phyloP scores from a whole-genome alignment of 2,888 invertebrate species.

The Catocala fraxini region DNA sequence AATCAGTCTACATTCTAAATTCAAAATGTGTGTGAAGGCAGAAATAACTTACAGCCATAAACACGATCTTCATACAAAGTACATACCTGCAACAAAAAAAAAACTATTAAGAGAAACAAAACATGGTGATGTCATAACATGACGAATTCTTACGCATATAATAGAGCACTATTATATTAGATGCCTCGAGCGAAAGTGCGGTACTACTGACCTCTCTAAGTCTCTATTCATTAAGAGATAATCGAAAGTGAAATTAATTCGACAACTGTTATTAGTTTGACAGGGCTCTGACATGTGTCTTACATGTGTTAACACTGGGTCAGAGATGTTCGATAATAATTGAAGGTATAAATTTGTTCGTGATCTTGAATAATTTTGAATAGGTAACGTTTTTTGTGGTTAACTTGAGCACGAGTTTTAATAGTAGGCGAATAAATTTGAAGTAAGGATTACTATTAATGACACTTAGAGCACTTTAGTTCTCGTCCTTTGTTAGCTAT shows the following conservation, averaged over 20 bases:
- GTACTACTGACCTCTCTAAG: conserved; percentile 75
- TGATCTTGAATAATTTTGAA: too few species aligned
- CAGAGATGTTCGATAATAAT: not conserved
- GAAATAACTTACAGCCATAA: conserved; percentile 7
- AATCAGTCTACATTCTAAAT: not conserved
- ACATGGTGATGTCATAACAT: conserved; percentile 63
- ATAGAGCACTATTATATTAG: conserved; percentile 66
- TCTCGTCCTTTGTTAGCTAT: too few species aligned
- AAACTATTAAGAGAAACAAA: conserved; percentile 39
- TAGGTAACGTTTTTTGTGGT: too few species aligned
- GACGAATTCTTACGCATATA: conserved; percentile 63
- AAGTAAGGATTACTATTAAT: too few species aligned
- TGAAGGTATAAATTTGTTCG: not conserved
- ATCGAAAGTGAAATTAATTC: conserved; percentile 85
- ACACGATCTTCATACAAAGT: conserved; percentile 14
- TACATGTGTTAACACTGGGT: conserved; percentile 22
- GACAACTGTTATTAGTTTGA: conserved; percentile 69
- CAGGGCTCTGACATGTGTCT: conserved; percentile 63
- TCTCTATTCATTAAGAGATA: conserved; percentile 80
- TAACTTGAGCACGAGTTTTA: too few species aligned
- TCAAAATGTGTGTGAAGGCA: not conserved
- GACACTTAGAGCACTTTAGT: too few species aligned
- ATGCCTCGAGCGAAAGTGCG: conserved; percentile 78
- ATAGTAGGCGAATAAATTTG: too few species aligned
- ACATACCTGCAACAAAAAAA: conserved; percentile 73